Percentiles rank a stretch among this genome's conserved stretches.
These are phyloP conservation scores for Apostichopus leukothele DNA, from an alignment of 53 echinoderm and acorn worm genomes.

Conservation along the genomic window DNA sequence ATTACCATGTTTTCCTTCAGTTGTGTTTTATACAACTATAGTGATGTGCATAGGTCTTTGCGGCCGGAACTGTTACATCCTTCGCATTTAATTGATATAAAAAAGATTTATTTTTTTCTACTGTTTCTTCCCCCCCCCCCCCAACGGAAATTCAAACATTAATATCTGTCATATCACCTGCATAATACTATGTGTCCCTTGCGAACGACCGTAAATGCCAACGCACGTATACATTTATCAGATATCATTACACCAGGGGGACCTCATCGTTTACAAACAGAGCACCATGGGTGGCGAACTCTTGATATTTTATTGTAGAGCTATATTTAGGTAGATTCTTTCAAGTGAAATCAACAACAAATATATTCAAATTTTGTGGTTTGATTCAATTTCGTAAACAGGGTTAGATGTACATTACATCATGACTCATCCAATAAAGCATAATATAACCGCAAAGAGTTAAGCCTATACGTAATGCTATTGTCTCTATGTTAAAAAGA, in stretches of 20 bases:
- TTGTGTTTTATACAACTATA: too few relatives aligned
- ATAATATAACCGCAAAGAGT: too few relatives aligned
- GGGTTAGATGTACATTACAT: too few relatives aligned
- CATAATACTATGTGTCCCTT: neutral
- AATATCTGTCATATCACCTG: conserved; percentile 21
- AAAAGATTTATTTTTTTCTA: neutral
- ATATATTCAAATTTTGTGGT: too few relatives aligned
- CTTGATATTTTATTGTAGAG: neutral
- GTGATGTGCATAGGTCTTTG: neutral
- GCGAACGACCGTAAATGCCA: conserved; percentile 3
- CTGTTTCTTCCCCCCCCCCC: too few relatives aligned
- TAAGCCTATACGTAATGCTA: too few relatives aligned
- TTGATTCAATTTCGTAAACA: too few relatives aligned
- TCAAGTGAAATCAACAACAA: too few relatives aligned
- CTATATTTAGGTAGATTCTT: neutral
- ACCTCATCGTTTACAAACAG: neutral
- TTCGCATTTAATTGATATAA: conserved; percentile 13
- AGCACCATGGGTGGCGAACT: conserved; percentile 14
- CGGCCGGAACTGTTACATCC: neutral
- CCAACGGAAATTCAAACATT: conserved; percentile 8
- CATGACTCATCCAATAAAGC: too few relatives aligned
- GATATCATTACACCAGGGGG: neutral
- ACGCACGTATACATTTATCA: neutral
- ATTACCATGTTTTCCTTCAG: too few relatives aligned
- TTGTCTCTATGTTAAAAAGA: too few relatives aligned